Conservation (phyloP, 2,113 vertebrate species). For the Anarrhichthys ocellatus region DNA sequence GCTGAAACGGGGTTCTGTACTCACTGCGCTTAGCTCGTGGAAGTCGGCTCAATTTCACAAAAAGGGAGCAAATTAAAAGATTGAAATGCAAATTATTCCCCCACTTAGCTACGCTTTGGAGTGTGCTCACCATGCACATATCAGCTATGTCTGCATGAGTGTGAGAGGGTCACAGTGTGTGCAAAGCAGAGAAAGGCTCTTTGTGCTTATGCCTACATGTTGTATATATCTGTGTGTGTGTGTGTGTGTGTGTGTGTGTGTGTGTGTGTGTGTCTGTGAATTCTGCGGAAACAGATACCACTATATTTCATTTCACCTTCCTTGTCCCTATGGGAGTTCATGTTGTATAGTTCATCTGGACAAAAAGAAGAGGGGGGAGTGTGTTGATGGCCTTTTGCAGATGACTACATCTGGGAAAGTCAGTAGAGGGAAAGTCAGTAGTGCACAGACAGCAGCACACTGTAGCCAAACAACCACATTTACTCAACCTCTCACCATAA, state of each 20-base stretch:
- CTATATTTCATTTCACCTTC: slow-evolving; percentile 17
- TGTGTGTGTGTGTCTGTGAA: not conserved
- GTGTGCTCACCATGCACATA: slow-evolving; percentile 36
- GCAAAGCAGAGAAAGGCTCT: slow-evolving; percentile 2
- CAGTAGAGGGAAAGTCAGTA: not conserved
- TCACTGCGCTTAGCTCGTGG: slow-evolving; percentile 37
- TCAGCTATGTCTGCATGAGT: slow-evolving; percentile 24
- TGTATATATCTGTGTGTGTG: slow-evolving; percentile 5
- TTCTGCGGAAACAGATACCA: slow-evolving; percentile 26
- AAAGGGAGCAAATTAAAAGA: slow-evolving; percentile 70
- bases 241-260: slow-evolving; percentile 1
- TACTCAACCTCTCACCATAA: not conserved
- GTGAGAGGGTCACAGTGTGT: not conserved
- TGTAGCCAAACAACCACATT: not conserved
- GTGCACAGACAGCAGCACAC: not conserved
- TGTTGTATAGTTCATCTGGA: slow-evolving; percentile 29
- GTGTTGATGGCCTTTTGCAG: slow-evolving; percentile 6
- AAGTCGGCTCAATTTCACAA: slow-evolving; percentile 63
- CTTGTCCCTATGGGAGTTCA: slow-evolving; percentile 21
- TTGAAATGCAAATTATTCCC: slow-evolving; percentile 67
- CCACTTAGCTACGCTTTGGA: slow-evolving; percentile 45
- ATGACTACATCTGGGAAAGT: too few species aligned
- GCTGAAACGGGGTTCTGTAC: slow-evolving; percentile 50
- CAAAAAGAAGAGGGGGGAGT: not conserved
- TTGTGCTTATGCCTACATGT: slow-evolving; percentile 21